Conservation (phyloP, 2,113 vertebrate species). For the Cephalopterus ornatus region DNA sequence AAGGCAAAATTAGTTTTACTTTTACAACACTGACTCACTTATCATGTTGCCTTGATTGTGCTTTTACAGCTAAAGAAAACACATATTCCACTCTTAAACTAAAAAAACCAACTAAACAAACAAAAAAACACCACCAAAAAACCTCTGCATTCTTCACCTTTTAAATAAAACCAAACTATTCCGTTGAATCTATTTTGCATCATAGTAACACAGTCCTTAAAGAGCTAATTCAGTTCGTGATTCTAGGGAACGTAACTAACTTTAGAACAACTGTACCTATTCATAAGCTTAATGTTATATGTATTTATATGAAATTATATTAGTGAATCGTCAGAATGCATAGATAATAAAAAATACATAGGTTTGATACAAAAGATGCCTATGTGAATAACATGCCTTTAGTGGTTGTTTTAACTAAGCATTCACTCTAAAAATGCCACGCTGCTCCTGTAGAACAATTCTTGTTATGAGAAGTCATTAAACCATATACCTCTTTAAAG, state of each 20-base stretch:
- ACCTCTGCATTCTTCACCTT: neutral
- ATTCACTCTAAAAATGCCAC: slow-evolving; percentile 6
- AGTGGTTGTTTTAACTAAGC: slow-evolving; percentile 16
- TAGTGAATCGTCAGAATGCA: neutral
- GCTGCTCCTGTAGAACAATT: neutral
- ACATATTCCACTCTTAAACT: slow-evolving; percentile 75
- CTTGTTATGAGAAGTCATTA: slow-evolving; percentile 10
- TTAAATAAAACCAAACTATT: slow-evolving; percentile 31
- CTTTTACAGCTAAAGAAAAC: slow-evolving; percentile 82
- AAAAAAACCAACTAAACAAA: slow-evolving; percentile 31
- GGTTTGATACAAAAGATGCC: neutral
- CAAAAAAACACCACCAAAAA: neutral
- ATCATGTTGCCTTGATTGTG: slow-evolving; percentile 83
- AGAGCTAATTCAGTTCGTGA: neutral
- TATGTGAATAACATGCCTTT: neutral
- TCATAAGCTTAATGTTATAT: neutral
- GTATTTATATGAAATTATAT: neutral
- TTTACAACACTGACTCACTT: slow-evolving; percentile 91
- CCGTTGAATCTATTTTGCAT: slow-evolving; percentile 26
- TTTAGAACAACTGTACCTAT: neutral
- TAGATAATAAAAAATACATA: neutral
- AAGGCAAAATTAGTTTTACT: slow-evolving; percentile 97
- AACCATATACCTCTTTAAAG: neutral
- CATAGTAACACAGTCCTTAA: neutral
- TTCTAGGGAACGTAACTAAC: neutral